Percentiles rank a stretch among this genome's conserved stretches.
Conservation (phyloP, 35 echinoderm and acorn worm species). For the Patiria miniata region DNA sequence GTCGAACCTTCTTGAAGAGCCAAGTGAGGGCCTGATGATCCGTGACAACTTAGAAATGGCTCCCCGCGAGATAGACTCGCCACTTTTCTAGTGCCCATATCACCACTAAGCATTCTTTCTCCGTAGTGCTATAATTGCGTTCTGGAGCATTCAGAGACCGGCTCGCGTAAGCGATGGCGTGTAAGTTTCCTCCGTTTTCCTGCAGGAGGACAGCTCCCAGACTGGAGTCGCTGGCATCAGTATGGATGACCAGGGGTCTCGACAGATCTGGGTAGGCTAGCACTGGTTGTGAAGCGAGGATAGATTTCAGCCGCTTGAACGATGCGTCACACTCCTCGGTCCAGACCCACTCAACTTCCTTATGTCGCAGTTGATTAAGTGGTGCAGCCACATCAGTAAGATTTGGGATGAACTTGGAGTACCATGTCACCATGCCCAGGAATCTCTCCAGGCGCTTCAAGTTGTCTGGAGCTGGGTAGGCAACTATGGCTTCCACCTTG, state of each 20-base stretch:
- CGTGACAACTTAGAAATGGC: slow-evolving; percentile 26
- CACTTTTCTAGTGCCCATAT: slow-evolving; percentile 55
- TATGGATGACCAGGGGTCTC: slow-evolving; percentile 38
- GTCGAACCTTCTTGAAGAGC: slow-evolving; percentile 23
- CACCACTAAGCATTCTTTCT: slow-evolving; percentile 58
- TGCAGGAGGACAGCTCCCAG: slow-evolving; percentile 51
- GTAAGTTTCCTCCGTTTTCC: background rate
- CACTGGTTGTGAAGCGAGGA: slow-evolving; percentile 25
- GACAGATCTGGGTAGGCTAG: slow-evolving; percentile 35
- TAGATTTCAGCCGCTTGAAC: background rate
- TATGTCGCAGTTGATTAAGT: slow-evolving; percentile 22
- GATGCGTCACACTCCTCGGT: background rate
- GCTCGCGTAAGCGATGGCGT: slow-evolving; percentile 48
- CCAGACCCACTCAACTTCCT: slow-evolving; percentile 20
- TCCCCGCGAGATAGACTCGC: slow-evolving; percentile 47
- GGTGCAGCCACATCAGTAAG: slow-evolving; percentile 19
- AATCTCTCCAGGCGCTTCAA: slow-evolving; percentile 1
- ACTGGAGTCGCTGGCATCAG: slow-evolving; percentile 41
- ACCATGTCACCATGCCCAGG: slow-evolving; percentile 39
- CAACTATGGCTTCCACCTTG: slow-evolving; percentile 40
- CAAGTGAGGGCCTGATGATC: slow-evolving; percentile 56
- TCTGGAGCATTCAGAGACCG: slow-evolving; percentile 3
- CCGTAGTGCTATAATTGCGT: slow-evolving; percentile 45
- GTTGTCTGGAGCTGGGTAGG: slow-evolving; percentile 7
- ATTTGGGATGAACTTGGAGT: slow-evolving; percentile 43